Percentiles rank a stretch among this genome's conserved stretches.
Conservation (phyloP, 2,797 vertebrate species). For the Discoglossus pictus region DNA sequence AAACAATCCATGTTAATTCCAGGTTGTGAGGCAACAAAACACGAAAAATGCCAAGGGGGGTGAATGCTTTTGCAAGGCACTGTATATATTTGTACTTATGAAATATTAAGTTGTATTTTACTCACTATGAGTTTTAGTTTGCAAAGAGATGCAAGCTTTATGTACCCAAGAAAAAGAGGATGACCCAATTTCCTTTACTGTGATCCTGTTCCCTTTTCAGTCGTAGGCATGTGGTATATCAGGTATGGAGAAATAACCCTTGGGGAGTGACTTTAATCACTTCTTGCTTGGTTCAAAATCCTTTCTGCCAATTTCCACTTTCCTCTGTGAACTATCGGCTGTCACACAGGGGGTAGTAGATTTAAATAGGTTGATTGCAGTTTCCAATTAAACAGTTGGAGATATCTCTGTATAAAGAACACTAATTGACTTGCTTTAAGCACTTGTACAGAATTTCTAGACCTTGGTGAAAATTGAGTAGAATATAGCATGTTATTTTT, state of each 20-base stretch:
- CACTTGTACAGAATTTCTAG: neutral
- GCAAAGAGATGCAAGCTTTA: neutral
- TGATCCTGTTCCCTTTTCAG: neutral
- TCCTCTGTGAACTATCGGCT: neutral
- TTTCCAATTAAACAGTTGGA: slow-evolving; percentile 8
- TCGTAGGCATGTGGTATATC: neutral
- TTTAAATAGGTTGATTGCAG: neutral
- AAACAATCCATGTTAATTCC: too few relatives aligned
- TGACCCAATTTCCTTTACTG: slow-evolving; percentile 14
- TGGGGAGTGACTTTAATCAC: neutral
- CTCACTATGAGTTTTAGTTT: too few relatives aligned
- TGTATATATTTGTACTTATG: too few relatives aligned
- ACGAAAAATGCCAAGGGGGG: too few relatives aligned
- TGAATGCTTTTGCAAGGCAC: too few relatives aligned
- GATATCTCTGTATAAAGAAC: neutral
- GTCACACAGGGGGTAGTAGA: slow-evolving; percentile 1
- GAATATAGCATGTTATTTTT: too few relatives aligned
- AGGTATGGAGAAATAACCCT: neutral
- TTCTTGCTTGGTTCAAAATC: too few relatives aligned
- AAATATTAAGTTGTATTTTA: too few relatives aligned
- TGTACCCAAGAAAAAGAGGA: neutral
- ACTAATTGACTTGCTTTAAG: neutral
- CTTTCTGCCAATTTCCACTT: slow-evolving; percentile 4
- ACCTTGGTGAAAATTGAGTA: neutral
- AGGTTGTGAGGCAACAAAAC: too few relatives aligned